Conservation (phyloP, 2,888 invertebrate genomes). For the Athrips mouffetella region DNA sequence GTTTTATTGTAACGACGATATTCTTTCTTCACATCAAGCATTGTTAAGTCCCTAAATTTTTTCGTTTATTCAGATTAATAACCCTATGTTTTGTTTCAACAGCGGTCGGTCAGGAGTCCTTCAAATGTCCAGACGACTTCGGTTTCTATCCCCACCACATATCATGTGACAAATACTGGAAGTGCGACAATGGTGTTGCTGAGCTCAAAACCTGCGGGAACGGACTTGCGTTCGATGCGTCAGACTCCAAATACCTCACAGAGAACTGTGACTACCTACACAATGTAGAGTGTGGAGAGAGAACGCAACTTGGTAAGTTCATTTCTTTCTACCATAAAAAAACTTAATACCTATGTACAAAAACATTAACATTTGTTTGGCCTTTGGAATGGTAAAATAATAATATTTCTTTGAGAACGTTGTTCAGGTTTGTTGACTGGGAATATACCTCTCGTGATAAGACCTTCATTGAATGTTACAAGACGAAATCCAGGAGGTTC, state of each 20-base stretch:
- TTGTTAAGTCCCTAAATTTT: not conserved
- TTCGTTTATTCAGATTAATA: not conserved
- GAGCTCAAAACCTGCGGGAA: conserved; percentile 96
- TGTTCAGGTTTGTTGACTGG: too few species aligned
- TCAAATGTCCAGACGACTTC: conserved; percentile 96
- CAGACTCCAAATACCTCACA: conserved; percentile 92
- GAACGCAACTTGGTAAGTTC: conserved; percentile 87
- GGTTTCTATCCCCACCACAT: conserved; percentile 94
- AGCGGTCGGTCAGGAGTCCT: conserved; percentile 88
- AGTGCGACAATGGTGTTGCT: conserved; percentile 92
- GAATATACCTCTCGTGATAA: too few species aligned
- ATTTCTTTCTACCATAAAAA: not conserved
- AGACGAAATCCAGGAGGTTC: too few species aligned
- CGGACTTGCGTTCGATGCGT: conserved; percentile 93
- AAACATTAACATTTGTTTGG: too few species aligned
- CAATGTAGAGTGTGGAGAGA: conserved; percentile 95
- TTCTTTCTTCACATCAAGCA: not conserved
- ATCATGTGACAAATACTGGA: conserved; percentile 97
- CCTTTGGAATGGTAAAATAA: too few species aligned
- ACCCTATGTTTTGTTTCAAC: conserved; percentile 27
- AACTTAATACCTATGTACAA: too few species aligned
- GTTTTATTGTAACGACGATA: not conserved
- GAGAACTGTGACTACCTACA: conserved; percentile 97
- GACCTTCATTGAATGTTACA: too few species aligned
- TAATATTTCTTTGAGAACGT: too few species aligned